Evolutionary conservation across 2,113 vertebrate species (phyloP).

Genomic region (Festucalex cinctus): DNA sequence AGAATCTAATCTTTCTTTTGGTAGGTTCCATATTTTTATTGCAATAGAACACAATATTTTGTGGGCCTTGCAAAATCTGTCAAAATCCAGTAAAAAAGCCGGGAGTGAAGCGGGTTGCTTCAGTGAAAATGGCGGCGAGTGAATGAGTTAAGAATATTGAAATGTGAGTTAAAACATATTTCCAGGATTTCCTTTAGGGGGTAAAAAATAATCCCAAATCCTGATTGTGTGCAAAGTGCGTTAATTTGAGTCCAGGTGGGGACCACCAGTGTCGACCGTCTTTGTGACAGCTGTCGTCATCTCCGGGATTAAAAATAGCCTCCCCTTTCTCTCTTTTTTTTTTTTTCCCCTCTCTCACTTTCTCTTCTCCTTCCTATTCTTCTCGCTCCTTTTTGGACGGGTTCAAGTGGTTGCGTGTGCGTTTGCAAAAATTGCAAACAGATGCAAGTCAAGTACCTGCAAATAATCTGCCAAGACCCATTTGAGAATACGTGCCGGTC

Average conservation of each 20-base stretch:
- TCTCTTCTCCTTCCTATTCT: not conserved
- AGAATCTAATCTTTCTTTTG: too few species aligned
- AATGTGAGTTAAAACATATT: not conserved
- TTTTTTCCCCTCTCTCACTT: too few species aligned
- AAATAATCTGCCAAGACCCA: slow-evolving; percentile 99
- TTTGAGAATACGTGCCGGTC: slow-evolving; percentile 99
- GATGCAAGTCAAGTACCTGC: slow-evolving; percentile 99
- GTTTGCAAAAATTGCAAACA: slow-evolving; percentile 99
- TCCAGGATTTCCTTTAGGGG: not conserved
- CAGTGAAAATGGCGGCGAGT: too few species aligned
- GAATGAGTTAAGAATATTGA: not conserved
- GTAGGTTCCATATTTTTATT: too few species aligned
- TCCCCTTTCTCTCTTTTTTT: slow-evolving; percentile 68
- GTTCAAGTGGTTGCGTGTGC: slow-evolving; percentile 94
- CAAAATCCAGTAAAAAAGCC: too few species aligned
- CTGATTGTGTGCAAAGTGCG: slow-evolving; percentile 57
- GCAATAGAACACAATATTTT: too few species aligned
- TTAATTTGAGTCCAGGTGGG: slow-evolving; percentile 43
- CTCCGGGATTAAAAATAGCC: slow-evolving; percentile 92
- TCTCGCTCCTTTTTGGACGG: slow-evolving; percentile 34
- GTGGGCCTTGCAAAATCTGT: too few species aligned
- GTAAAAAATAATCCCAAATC: not conserved
- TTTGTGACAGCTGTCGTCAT: slow-evolving; percentile 90
- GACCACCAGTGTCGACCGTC: slow-evolving; percentile 60
- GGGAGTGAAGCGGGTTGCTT: too few species aligned